Percentiles rank a stretch among this genome's conserved stretches.
phyloP scores from a whole-genome alignment of 1,140 invertebrate genomes.

The Tribolium madens region DNA sequence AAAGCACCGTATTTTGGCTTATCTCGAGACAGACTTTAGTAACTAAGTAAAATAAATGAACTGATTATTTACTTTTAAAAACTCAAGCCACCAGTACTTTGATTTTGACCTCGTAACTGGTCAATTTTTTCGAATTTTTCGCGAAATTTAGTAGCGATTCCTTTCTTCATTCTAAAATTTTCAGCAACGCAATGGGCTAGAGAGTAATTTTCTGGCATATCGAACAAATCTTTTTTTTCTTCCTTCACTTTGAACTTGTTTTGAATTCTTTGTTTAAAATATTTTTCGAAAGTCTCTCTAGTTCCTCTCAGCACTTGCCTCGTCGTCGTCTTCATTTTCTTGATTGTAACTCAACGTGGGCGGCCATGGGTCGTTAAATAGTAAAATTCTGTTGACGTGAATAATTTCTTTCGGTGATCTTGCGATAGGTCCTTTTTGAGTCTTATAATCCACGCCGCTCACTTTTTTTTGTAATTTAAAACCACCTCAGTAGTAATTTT shows the following conservation, averaged over 20 bases:
- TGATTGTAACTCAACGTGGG: background rate
- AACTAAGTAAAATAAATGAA: background rate
- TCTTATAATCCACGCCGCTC: conserved; percentile 35
- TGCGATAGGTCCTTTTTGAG: conserved; percentile 30
- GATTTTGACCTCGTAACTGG: background rate
- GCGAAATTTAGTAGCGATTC: background rate
- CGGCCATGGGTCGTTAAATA: conserved; percentile 46
- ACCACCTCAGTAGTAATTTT: conserved; percentile 48
- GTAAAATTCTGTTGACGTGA: conserved; percentile 39
- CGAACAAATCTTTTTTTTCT: background rate
- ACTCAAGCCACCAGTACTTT: background rate
- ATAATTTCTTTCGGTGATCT: conserved; percentile 25
- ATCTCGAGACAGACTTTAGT: background rate
- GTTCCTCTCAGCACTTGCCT: no score
- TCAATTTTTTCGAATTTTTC: background rate
- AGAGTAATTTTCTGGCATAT: background rate
- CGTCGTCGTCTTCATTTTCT: background rate
- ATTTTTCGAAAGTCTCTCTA: background rate
- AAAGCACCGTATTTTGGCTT: background rate
- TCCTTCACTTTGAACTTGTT: background rate
- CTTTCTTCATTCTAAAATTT: background rate
- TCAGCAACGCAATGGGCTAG: background rate
- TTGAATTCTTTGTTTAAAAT: background rate
- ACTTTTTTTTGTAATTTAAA: conserved; percentile 37
- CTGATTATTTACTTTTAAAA: background rate